phyloP scores from a whole-genome alignment of 2,113 vertebrate species.

The Orthonyx spaldingii region DNA sequence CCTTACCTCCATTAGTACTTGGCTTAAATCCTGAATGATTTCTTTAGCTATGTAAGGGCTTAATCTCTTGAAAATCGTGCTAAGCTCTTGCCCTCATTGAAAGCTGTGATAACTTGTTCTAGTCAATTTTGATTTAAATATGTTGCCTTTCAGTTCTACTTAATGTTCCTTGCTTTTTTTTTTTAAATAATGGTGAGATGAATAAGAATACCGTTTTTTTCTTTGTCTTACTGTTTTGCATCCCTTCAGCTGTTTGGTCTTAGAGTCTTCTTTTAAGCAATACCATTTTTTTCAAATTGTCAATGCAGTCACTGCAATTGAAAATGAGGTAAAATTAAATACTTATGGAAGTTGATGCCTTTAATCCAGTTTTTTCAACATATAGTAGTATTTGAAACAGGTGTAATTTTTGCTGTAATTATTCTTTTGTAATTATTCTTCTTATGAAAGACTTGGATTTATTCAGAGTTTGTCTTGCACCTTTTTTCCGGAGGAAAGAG shows the following conservation, averaged over 20 bases:
- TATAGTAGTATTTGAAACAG: not conserved
- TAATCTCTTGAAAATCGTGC: conserved; percentile 33
- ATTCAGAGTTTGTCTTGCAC: not conserved
- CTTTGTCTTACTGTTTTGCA: not conserved
- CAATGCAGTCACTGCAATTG: not conserved
- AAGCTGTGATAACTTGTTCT: conserved; percentile 12
- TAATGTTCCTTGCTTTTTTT: not conserved
- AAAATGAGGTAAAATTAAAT: not conserved
- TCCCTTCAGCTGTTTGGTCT: not conserved
- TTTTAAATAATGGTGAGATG: not conserved
- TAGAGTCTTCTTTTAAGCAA: not conserved
- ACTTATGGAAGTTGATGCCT: not conserved
- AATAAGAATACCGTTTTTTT: not conserved
- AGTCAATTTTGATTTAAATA: conserved; percentile 28
- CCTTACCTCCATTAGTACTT: not conserved
- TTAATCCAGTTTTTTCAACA: not conserved
- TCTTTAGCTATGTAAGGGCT: not conserved
- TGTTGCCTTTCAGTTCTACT: not conserved
- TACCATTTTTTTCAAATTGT: not conserved
- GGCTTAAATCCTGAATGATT: conserved; percentile 3
- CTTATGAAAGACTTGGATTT: not conserved
- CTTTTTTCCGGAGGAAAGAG: not conserved
- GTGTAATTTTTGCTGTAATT: not conserved
- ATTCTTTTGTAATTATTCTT: not conserved
- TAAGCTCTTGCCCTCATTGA: not conserved